Evolutionary conservation across 2,888 invertebrate genomes (phyloP).

Genomic region (Fissipunctia ypsillon): DNA sequence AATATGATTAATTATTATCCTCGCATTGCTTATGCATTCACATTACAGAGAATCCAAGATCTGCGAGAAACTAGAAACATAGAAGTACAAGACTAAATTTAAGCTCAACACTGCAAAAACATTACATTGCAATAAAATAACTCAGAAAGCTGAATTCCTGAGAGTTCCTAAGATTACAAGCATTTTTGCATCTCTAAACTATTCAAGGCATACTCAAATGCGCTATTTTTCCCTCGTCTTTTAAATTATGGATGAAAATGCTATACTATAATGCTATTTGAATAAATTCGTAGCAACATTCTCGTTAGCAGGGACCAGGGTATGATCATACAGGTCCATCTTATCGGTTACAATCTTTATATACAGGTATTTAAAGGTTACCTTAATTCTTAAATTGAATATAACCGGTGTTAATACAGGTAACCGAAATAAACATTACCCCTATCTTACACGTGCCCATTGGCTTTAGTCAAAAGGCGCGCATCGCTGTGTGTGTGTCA

Average conservation of each 20-base stretch:
- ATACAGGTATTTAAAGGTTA: no score
- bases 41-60: constrained; percentile 16
- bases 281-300: constrained; percentile 2
- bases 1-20: constrained; percentile 5
- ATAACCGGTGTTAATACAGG: no score
- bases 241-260: constrained; percentile 21
- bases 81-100: constrained; percentile 23
- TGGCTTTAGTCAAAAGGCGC: no score
- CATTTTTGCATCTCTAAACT: constrained; percentile 59
- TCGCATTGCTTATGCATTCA: constrained; percentile 29
- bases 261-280: background rate
- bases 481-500: no score
- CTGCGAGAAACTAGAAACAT: background rate
- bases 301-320: no score
- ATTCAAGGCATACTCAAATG: constrained; percentile 43
- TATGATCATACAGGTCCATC: no score
- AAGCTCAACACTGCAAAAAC: constrained; percentile 50
- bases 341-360: no score
- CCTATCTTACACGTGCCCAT: no score
- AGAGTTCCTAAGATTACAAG: constrained; percentile 56
- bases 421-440: no score
- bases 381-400: no score
- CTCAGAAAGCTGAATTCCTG: constrained; percentile 46
- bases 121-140: constrained; percentile 57
- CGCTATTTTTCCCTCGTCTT: constrained; percentile 21